Conservation (phyloP, 2,888 invertebrate genomes). For the Ptychoptera contaminata region DNA sequence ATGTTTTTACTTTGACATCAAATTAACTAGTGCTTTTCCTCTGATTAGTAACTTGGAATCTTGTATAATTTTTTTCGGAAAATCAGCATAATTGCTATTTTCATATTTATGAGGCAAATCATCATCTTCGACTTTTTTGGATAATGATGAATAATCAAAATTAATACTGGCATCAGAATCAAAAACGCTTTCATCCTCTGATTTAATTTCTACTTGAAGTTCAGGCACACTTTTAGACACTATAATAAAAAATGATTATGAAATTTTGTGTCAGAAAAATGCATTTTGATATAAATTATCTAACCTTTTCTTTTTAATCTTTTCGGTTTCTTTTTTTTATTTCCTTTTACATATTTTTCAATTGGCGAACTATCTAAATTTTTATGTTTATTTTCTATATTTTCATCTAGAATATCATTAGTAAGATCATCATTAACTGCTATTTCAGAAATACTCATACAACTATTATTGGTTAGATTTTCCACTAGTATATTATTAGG, state of each 20-base stretch:
- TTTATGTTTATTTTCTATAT: too few species aligned
- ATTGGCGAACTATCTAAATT: too few species aligned
- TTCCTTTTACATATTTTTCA: too few species aligned
- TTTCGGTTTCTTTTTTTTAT: not conserved
- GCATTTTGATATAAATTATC: not conserved
- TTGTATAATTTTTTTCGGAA: slow-evolving; percentile 11
- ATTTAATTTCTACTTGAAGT: too few species aligned
- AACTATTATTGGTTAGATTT: too few species aligned
- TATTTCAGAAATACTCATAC: too few species aligned
- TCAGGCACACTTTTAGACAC: too few species aligned
- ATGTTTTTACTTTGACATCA: slow-evolving; percentile 10
- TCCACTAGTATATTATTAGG: too few species aligned
- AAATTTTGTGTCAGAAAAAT: not conserved
- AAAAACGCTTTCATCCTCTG: not conserved
- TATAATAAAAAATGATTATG: too few species aligned
- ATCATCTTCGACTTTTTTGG: not conserved
- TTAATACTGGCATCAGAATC: not conserved
- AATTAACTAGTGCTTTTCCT: slow-evolving; percentile 9
- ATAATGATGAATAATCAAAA: not conserved
- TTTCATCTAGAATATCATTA: too few species aligned
- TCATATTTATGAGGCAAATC: too few species aligned
- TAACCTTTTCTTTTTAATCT: not conserved
- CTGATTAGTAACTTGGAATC: slow-evolving; percentile 10
- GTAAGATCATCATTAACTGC: too few species aligned
- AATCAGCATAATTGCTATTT: slow-evolving; percentile 3